A percentile compares a stretch with the other conserved stretches of the same genome.
Evolutionary conservation across 35 echinoderm and acorn worm species (phyloP).

Genomic region (Ophiothrix spiculata): DNA sequence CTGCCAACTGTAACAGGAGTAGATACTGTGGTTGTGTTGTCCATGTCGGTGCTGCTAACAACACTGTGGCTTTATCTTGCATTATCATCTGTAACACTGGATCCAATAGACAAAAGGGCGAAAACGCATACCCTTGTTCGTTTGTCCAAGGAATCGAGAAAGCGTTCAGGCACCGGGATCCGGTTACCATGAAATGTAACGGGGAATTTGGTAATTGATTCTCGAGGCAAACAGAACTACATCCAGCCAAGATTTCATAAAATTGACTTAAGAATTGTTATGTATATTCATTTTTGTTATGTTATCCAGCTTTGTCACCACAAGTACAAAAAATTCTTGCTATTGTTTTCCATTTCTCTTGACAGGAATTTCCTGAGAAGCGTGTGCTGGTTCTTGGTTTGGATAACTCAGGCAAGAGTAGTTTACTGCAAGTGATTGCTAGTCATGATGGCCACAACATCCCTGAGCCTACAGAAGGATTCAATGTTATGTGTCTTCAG

Average conservation of each 20-base stretch:
- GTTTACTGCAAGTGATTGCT: constrained; percentile 58
- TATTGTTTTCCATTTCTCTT: too few relatives aligned
- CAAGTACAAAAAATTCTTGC: too few relatives aligned
- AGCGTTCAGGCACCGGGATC: constrained; percentile 36
- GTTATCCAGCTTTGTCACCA: too few relatives aligned
- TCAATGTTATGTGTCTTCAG: constrained; percentile 93
- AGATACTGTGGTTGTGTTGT: constrained; percentile 72
- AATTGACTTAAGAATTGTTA: too few relatives aligned
- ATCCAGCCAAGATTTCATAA: not conserved
- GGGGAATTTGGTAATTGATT: constrained; percentile 15
- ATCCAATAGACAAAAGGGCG: constrained; percentile 45
- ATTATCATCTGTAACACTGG: constrained; percentile 35
- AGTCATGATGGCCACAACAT: constrained; percentile 40
- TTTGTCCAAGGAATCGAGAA: constrained; percentile 42
- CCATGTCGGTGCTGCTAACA: constrained; percentile 67
- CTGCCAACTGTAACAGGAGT: constrained; percentile 23
- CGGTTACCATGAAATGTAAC: constrained; percentile 12
- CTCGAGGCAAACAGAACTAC: constrained; percentile 35
- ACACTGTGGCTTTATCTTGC: constrained; percentile 33
- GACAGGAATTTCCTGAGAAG: constrained; percentile 73
- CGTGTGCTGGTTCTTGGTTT: constrained; percentile 88
- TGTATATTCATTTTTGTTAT: too few relatives aligned
- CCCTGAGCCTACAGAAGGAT: constrained; percentile 87
- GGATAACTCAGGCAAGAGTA: constrained; percentile 87
- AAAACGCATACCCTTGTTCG: constrained; percentile 56